Evolutionary conservation across 2,113 vertebrate species (phyloP), one percentile per base, ranked within the genome.

Genomic region (Hydropotes inermis): DNA sequence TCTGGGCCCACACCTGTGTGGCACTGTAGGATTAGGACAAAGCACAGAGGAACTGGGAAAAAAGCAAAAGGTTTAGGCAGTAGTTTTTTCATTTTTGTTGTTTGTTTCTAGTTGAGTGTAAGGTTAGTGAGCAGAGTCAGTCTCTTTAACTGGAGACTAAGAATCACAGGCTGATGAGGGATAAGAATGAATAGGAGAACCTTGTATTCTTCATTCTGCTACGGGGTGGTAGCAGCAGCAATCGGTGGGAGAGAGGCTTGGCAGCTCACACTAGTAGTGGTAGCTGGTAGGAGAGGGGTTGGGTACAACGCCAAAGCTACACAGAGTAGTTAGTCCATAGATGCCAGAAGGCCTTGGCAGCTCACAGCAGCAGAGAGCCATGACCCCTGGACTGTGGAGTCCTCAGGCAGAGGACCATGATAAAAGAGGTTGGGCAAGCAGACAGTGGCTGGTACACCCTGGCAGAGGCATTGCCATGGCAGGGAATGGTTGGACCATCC

Each of bases 61-160:
- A 64, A 89, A 43, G 2, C 67, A 89, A 55, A 82, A 94, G 28
- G 25, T 85, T 91, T 88, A 76, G 58, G 14, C 58, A 78, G 47
- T 96, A 92, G 79, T 87, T 89, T 87, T n/a, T 86, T 91, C 55
- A 1, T 61, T 70, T 21, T 95, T 90, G 33, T 70, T 70, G 30
- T 95, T 87, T 86, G 52, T 76, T 94, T 97, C n/a, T 96, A 78
- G 17, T 58, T 90, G 28, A 83, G 39, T 82, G 4, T 95, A 84
- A 95, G 36, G 36, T 92, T 89, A 70, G 9, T 97, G 83, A 92
- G 25, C 30, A 61, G 67, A 94, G 14, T 10, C 3, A 10, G 0
- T 91, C 55, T 88, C 60, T 93, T 82, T 94, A 89, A n/a, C 78
- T 14, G 61, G 79, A 94, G 33, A 19, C 36, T 86, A 27, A 92